A percentile compares a stretch with the other conserved stretches of the same genome.
These are phyloP conservation scores for Gorsachius goisagi DNA, from an alignment of 2,113 vertebrate species.

Conservation along the genomic window DNA sequence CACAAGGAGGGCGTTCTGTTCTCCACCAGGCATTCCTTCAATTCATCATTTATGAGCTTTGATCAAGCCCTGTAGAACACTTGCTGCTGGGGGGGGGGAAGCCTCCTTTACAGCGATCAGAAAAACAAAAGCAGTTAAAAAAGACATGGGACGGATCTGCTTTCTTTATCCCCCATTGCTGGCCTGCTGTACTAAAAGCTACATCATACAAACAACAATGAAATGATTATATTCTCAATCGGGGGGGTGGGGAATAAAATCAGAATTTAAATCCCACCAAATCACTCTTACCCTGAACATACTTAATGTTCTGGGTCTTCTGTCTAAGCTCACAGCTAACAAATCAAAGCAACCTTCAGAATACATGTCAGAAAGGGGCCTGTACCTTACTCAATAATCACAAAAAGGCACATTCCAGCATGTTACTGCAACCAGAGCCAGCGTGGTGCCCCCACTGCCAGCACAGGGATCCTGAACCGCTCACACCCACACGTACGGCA, in stretches of 20 bases:
- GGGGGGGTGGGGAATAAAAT: background rate
- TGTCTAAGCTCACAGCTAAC: background rate
- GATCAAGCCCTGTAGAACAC: slow-evolving; percentile 34
- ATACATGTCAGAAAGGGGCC: background rate
- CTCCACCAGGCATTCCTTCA: slow-evolving; percentile 6
- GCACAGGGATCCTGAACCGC: background rate
- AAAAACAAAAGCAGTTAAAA: slow-evolving; percentile 56
- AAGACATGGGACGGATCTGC: slow-evolving; percentile 22
- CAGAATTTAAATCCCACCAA: background rate
- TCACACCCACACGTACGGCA: background rate
- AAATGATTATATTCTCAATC: background rate
- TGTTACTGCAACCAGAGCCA: background rate
- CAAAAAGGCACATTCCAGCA: background rate
- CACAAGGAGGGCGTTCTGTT: slow-evolving; percentile 47
- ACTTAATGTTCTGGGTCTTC: background rate
- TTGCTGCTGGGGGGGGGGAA: background rate
- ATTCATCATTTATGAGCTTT: slow-evolving; percentile 54
- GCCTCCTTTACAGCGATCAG: slow-evolving; percentile 16
- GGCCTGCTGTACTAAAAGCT: slow-evolving; percentile 36
- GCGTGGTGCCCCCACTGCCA: rapidly evolving
- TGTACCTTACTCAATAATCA: background rate
- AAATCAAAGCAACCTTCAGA: background rate
- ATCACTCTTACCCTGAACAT: background rate
- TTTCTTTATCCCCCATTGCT: slow-evolving; percentile 1
- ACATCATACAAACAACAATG: slow-evolving; percentile 16